Percentiles rank a stretch among this genome's conserved stretches.
Conservation (phyloP, 2,888 invertebrate species). For the Aphodius granarius region DNA sequence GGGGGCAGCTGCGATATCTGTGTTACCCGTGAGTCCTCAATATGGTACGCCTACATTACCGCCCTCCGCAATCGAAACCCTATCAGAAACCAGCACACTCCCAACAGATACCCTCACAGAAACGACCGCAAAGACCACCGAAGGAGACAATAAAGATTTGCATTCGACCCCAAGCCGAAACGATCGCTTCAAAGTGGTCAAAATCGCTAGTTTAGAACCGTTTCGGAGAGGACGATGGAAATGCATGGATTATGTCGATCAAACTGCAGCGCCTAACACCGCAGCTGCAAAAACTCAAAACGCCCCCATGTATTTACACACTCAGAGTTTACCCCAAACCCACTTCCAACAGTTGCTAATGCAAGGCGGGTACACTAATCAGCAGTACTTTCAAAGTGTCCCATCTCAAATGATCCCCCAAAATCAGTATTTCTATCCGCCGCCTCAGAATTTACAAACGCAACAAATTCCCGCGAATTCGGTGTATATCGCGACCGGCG, state of each 20-base stretch:
- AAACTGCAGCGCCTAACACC: slow-evolving; percentile 52
- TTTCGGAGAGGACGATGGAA: slow-evolving; percentile 76
- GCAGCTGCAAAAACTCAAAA: slow-evolving; percentile 44
- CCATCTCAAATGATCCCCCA: slow-evolving; percentile 50
- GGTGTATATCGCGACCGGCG: slow-evolving; percentile 45
- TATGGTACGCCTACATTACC: slow-evolving; percentile 65
- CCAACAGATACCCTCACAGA: slow-evolving; percentile 45
- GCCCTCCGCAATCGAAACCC: slow-evolving; percentile 39
- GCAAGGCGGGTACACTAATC: slow-evolving; percentile 40
- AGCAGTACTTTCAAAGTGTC: slow-evolving; percentile 40
- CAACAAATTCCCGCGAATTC: slow-evolving; percentile 43
- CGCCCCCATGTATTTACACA: slow-evolving; percentile 45
- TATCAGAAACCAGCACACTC: slow-evolving; percentile 39
- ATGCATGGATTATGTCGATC: slow-evolving; percentile 77
- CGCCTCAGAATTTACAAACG: slow-evolving; percentile 43
- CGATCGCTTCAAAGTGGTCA: slow-evolving; percentile 75
- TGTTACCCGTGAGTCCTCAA: slow-evolving; percentile 67
- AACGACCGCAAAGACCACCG: slow-evolving; percentile 50
- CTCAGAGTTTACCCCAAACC: slow-evolving; percentile 56
- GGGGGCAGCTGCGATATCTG: slow-evolving; percentile 33
- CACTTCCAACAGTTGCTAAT: slow-evolving; percentile 53
- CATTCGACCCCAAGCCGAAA: slow-evolving; percentile 59
- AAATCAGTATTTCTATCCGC: slow-evolving; percentile 52
- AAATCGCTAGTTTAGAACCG: slow-evolving; percentile 76
- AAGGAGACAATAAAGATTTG: slow-evolving; percentile 58